phyloP scores from a whole-genome alignment of 2,113 vertebrate species.

The Chauna torquata region DNA sequence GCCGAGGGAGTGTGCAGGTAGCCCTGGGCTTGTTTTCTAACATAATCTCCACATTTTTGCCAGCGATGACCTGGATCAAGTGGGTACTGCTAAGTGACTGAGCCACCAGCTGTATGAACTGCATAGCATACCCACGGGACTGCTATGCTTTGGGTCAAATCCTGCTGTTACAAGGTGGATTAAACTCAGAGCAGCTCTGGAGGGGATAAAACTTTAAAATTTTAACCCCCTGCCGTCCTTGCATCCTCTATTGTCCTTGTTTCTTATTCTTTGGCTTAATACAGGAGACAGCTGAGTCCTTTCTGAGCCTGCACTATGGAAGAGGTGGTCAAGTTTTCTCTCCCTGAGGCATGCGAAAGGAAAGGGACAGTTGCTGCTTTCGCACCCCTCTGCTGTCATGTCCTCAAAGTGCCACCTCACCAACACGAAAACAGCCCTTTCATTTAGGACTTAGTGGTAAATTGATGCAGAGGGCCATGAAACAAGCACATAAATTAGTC shows the following conservation, averaged over 20 bases:
- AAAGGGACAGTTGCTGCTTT: background rate
- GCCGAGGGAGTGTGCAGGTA: background rate
- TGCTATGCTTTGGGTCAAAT: background rate
- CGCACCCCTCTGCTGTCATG: background rate
- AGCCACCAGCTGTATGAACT: accelerated
- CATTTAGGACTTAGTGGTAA: background rate
- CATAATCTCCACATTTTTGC: background rate
- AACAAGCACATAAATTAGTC: background rate
- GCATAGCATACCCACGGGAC: background rate
- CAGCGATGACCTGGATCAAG: background rate
- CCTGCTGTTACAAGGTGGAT: background rate
- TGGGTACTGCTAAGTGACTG: background rate
- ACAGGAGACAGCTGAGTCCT: accelerated
- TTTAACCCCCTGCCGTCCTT: background rate
- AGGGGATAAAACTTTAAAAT: background rate
- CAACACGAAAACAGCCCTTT: background rate
- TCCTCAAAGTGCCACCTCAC: background rate
- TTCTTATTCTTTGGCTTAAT: background rate
- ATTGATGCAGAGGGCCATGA: background rate
- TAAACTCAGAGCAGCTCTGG: background rate
- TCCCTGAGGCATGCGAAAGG: accelerated
- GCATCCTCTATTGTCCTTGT: background rate
- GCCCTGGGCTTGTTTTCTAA: background rate
- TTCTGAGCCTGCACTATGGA: background rate
- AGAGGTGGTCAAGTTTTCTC: background rate